Evolutionary conservation across 2,113 vertebrate genomes (phyloP), one percentile per base, ranked within the genome.

Genomic region (Tachysurus fulvidraco): DNA sequence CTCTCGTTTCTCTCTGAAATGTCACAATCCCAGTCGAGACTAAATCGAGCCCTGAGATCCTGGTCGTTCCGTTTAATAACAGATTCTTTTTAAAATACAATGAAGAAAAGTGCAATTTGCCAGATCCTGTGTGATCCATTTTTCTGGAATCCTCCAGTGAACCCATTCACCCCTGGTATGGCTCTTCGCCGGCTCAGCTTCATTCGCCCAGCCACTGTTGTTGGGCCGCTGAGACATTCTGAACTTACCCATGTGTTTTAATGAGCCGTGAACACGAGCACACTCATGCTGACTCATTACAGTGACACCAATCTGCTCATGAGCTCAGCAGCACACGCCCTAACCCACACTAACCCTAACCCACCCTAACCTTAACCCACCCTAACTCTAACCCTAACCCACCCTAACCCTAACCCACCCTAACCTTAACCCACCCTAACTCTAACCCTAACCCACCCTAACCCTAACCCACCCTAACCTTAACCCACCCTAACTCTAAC

Each of bases 261-360:
- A 69, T 36, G 2, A 83, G 41, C 54, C 21, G n/a, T 19, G 36
- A 81, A 81, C 11, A 6, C 4, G n/a, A 79, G 83, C 44, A 36
- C 86, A 89, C 86, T 86, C 86, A 25, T n/a, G 54, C 57, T 57
- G 81, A 78, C 50, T 82, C 67, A 77, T 60, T 65, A 57, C 23
- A 57, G 84, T 77, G 77, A 41, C 69, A 77, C 28, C 69, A 77
- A 80, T 59, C 74, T 77, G 52, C 50, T 78, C 65, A 52, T 87
- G 85, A 89, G 54, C 78, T 89, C 83, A 82, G 30, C 73, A 5
- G 21, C 52, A 71, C 62, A 60, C n/a, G n/a, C n/a, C n/a, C n/a
- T n/a, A n/a, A n/a, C n/a, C n/a, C n/a, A n/a, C n/a, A n/a, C n/a
- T n/a, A n/a, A n/a, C n/a, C n/a, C n/a, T n/a, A n/a, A n/a, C n/a